These are phyloP conservation scores for Tipula confusa DNA, from an alignment of 2,888 invertebrate genomes.

Conservation along the genomic window DNA sequence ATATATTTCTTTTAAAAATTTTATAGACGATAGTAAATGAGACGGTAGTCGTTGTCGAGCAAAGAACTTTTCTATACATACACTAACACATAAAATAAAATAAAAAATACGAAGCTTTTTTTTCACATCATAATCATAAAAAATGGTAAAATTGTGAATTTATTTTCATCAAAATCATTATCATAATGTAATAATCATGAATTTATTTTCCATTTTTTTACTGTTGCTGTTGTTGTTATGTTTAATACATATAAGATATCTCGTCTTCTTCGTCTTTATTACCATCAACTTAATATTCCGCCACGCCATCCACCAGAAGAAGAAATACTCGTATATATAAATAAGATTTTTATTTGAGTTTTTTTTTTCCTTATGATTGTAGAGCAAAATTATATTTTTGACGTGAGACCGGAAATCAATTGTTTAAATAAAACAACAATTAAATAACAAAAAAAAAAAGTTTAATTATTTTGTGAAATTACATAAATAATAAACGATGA, in stretches of 20 bases:
- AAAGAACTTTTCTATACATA: neutral
- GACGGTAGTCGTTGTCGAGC: neutral
- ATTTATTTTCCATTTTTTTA: neutral
- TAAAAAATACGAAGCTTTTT: neutral
- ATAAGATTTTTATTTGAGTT: neutral
- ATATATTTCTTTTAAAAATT: too few relatives aligned
- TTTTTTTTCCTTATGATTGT: neutral
- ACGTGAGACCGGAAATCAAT: constrained; percentile 12
- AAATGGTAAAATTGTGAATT: neutral
- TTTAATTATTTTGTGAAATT: neutral
- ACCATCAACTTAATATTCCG: neutral
- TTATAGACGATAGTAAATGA: too few relatives aligned
- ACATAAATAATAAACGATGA: neutral
- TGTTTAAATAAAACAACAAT: constrained; percentile 20
- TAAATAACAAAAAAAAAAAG: neutral
- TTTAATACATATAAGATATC: neutral
- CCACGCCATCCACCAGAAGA: neutral
- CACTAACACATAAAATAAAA: too few relatives aligned
- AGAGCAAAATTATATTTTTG: neutral
- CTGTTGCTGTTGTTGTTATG: too few relatives aligned
- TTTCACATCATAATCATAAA: constrained; percentile 3
- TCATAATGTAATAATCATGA: neutral
- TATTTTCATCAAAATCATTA: constrained; percentile 3
- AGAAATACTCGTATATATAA: neutral
- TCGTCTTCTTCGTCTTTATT: neutral